Evolutionary conservation across 2,888 invertebrate species (phyloP).

Genomic region (Drosophila lacicola): DNA sequence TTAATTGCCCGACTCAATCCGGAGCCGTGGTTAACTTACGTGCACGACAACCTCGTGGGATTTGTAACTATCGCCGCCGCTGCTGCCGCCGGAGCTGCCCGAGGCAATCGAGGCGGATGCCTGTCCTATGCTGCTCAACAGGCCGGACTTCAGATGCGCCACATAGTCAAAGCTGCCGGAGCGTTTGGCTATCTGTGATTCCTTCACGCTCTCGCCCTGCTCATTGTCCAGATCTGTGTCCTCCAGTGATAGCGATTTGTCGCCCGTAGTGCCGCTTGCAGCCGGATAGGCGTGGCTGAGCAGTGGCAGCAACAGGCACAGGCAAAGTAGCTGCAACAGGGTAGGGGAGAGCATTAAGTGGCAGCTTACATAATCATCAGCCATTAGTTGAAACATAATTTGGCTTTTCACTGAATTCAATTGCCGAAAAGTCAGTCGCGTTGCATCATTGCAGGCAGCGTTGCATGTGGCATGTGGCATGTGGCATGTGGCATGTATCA

Average conservation of each 20-base stretch:
- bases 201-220: slow-evolving; percentile 78
- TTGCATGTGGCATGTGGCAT: slow-evolving; percentile 23
- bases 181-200: slow-evolving; percentile 81
- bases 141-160: slow-evolving; percentile 82
- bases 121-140: slow-evolving; percentile 83
- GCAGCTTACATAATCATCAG: slow-evolving; percentile 17
- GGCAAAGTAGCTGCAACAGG: slow-evolving; percentile 53
- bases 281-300: slow-evolving; percentile 77
- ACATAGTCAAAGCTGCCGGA: slow-evolving; percentile 84
- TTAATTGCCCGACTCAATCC: rapidly evolving
- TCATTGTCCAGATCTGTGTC: slow-evolving; percentile 81
- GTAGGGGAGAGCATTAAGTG: not conserved
- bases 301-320: slow-evolving; percentile 72
- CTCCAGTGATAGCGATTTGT: slow-evolving; percentile 74
- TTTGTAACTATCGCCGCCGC: slow-evolving; percentile 74
- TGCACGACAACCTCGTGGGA: slow-evolving; percentile 75
- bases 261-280: slow-evolving; percentile 46
- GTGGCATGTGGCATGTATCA: slow-evolving; percentile 34
- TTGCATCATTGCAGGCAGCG: slow-evolving; percentile 51
- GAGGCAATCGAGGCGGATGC: slow-evolving; percentile 85
- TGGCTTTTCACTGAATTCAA: slow-evolving; percentile 41
- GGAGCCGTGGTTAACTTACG: slow-evolving; percentile 54
- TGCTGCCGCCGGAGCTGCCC: slow-evolving; percentile 83
- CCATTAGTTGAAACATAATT: slow-evolving; percentile 11
- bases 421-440: slow-evolving; percentile 45